phyloP scores from a whole-genome alignment of 2,888 invertebrate genomes.

The Antitype chi region DNA sequence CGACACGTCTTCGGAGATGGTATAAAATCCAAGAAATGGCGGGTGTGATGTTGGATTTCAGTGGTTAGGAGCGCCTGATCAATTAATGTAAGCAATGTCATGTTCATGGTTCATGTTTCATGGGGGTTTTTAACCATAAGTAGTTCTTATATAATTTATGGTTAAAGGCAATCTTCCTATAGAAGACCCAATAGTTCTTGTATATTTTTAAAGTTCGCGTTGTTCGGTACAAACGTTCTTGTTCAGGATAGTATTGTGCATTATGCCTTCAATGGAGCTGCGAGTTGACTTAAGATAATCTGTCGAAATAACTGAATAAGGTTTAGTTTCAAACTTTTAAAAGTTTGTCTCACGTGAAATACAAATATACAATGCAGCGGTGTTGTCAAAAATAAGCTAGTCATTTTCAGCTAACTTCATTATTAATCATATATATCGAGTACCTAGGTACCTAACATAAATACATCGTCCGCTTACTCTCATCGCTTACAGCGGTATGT shows the following conservation, averaged over 20 bases:
- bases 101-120: background rate
- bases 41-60: background rate
- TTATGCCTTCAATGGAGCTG: background rate
- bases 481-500: slow-evolving; percentile 39
- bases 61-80: background rate
- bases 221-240: background rate
- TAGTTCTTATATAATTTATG: too few species aligned
- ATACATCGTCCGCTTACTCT: slow-evolving; percentile 15
- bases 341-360: background rate
- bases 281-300: too few species aligned
- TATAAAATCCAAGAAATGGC: slow-evolving; percentile 46
- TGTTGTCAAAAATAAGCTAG: background rate
- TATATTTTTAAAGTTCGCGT: background rate
- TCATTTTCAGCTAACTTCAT: background rate
- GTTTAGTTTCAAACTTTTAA: background rate
- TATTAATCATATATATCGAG: background rate
- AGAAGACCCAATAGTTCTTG: too few species aligned
- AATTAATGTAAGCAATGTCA: background rate
- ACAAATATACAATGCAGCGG: background rate
- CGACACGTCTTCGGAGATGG: slow-evolving; percentile 78
- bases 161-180: too few species aligned
- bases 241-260: background rate
- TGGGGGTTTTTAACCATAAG: too few species aligned
- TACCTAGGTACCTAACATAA: background rate
- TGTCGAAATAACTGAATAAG: too few species aligned